These are phyloP conservation scores for Callipepla squamata DNA, from an alignment of 2,113 vertebrate species.

Conservation along the genomic window DNA sequence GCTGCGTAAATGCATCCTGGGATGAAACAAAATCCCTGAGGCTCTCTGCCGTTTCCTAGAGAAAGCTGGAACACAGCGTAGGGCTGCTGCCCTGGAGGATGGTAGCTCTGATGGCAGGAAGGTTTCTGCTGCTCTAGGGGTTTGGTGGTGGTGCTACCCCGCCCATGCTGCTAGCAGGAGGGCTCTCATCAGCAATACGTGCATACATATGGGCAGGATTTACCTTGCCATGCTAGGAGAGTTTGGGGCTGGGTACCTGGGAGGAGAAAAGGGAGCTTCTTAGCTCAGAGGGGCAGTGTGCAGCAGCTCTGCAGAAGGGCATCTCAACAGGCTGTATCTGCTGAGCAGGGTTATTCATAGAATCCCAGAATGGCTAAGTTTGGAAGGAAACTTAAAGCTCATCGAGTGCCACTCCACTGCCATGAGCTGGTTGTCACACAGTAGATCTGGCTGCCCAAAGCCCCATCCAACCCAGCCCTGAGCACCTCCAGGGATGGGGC, in stretches of 20 bases:
- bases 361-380: too few relatives aligned
- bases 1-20: accelerated
- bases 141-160: not conserved
- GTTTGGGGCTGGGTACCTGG: not conserved
- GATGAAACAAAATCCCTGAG: not conserved
- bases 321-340: not conserved
- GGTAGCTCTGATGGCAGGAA: not conserved
- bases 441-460: too few relatives aligned
- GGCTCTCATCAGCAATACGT: not conserved
- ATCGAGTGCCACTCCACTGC: too few relatives aligned
- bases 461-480: too few relatives aligned
- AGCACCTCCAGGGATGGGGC: too few relatives aligned
- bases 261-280: not conserved
- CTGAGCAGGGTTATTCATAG: not conserved
- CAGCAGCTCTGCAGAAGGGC: not conserved
- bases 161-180: not conserved
- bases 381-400: too few relatives aligned
- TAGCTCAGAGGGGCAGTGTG: accelerated
- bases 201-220: not conserved
- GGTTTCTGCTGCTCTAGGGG: not conserved
- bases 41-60: not conserved
- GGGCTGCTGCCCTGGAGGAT: not conserved
- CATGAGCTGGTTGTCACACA: too few relatives aligned
- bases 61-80: not conserved
- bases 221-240: not conserved